Evolutionary conservation across 2,888 invertebrate genomes (phyloP), one percentile per base, ranked within the genome.

Genomic region (Doris montereyensis): DNA sequence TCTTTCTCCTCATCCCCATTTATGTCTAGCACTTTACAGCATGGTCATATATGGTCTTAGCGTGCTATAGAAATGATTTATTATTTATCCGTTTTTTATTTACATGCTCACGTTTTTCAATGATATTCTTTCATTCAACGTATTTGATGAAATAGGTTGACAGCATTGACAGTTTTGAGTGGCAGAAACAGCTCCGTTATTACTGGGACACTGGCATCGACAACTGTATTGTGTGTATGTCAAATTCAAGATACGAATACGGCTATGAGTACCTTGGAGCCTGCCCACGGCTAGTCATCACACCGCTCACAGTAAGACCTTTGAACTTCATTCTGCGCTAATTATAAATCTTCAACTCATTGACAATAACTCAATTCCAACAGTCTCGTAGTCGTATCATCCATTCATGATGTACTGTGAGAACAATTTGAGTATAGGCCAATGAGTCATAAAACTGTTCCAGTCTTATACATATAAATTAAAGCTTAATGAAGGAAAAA

Each of bases 111-210:
- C 52, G 17, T 57, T 13, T 52, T 5, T 30, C 35, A 35, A n/a
- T 13, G 24, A 10, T 10, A 10, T 73, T 17, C 21, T 41, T n/a
- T 24, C 17, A n/a, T n/a, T 30, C 24, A 41, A 4, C 30, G 26
- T 70, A 24, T 13, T 35, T 34, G 2, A 21, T 35, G 2, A 13
- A 5, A 71, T 10, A 2, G 21, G 17, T 13, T n/a, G 52, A 41
- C 52, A 10, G 8, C 5, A 17, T 17, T 10, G 8, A 41, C 80
- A 94, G 94, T 89, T 97, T 97, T 89, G 96, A 97, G 87, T 97
- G 97, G 97, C 92, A 96, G 79, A 97, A 97, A 92, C 96, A 96
- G 93, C 92, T 97, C 80, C 94, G 97, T 0, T 97, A 97, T 90
- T 97, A 97, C 89, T 97, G 97, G 97, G 94, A 95, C 76, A 93